A percentile compares a stretch with the other conserved stretches of the same genome.
Evolutionary conservation across 2,888 invertebrate genomes (phyloP).

Genomic region (Cantharis nigra): DNA sequence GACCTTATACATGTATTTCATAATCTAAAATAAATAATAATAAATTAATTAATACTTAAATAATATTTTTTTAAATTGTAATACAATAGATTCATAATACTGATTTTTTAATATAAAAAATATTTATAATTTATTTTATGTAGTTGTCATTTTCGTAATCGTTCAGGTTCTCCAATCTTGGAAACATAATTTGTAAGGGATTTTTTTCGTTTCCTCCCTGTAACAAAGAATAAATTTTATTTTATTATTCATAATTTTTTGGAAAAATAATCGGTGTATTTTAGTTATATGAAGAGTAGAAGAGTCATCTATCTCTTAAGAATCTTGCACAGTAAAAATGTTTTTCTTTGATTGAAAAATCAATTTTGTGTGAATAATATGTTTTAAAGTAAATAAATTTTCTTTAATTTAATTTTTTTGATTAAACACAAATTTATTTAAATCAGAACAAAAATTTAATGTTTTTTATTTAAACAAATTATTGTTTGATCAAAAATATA

Average conservation of each 20-base stretch:
- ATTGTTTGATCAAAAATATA: background rate
- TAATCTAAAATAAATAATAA: background rate
- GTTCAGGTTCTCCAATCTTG: background rate
- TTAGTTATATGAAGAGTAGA: too few relatives aligned
- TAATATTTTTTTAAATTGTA: background rate
- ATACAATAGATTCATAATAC: constrained; percentile 1
- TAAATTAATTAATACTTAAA: background rate
- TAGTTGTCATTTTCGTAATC: constrained; percentile 13
- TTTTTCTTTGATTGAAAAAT: too few relatives aligned
- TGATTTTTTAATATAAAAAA: background rate
- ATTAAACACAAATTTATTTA: too few relatives aligned
- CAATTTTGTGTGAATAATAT: too few relatives aligned
- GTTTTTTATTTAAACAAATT: too few relatives aligned
- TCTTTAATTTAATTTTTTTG: too few relatives aligned
- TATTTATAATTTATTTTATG: background rate
- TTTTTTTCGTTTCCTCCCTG: constrained; percentile 9
- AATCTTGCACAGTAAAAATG: too few relatives aligned
- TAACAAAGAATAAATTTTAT: background rate
- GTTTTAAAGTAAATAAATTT: too few relatives aligned
- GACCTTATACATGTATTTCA: background rate
- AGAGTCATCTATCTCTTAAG: too few relatives aligned
- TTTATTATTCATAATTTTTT: background rate
- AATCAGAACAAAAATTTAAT: too few relatives aligned
- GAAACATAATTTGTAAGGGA: constrained; percentile 6
- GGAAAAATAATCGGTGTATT: too few relatives aligned